Evolutionary conservation across 2,888 invertebrate genomes (phyloP).

Genomic region (Harpalus rufipes): DNA sequence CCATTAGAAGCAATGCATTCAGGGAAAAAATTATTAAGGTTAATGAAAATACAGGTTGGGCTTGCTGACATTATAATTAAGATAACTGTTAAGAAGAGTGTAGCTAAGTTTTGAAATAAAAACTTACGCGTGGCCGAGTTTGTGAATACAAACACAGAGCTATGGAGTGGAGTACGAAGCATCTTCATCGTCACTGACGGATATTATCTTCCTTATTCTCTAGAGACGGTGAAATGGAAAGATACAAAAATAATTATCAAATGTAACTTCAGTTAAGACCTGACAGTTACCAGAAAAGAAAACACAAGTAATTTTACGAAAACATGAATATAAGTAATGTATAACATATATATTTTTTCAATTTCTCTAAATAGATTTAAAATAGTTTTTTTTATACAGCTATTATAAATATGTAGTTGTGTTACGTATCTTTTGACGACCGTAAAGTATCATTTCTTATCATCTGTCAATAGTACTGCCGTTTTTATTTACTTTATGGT

Average conservation of each 20-base stretch:
- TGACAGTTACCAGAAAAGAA: not conserved
- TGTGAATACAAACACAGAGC: conserved; percentile 15
- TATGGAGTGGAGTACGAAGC: not conserved
- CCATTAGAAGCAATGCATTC: conserved; percentile 43
- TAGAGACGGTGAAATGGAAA: not conserved
- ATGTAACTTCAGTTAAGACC: not conserved
- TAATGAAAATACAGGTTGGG: conserved; percentile 44
- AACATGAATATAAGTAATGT: not conserved
- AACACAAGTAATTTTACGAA: not conserved
- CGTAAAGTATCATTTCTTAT: too few relatives aligned
- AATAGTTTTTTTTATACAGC: too few relatives aligned
- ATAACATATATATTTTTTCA: too few relatives aligned
- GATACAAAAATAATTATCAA: not conserved
- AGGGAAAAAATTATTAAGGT: conserved; percentile 53
- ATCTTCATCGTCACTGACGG: not conserved
- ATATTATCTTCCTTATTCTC: conserved; percentile 1
- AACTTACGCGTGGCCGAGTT: conserved; percentile 47
- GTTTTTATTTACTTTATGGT: too few relatives aligned
- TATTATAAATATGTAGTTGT: too few relatives aligned
- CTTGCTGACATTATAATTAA: conserved; percentile 47
- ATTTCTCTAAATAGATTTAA: too few relatives aligned
- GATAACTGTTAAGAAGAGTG: conserved; percentile 31
- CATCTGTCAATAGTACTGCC: too few relatives aligned
- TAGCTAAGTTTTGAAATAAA: conserved; percentile 52
- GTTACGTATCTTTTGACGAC: too few relatives aligned